Evolutionary conservation across 1,140 invertebrate species (phyloP).

Genomic region (Cyclargus thomasi): DNA sequence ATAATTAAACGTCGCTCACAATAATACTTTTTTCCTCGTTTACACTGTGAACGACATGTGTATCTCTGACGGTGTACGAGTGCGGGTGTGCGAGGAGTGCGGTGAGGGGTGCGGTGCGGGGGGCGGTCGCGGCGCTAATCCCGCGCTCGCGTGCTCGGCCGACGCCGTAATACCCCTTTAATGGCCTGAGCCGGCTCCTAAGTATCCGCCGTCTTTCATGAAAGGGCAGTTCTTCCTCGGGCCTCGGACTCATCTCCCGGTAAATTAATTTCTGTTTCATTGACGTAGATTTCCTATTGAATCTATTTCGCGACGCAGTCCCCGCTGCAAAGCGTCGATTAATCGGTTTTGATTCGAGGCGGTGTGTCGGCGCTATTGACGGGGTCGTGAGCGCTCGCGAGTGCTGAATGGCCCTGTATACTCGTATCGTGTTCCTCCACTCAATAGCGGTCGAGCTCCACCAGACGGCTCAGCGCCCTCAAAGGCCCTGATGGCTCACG

Average conservation of each 20-base stretch:
- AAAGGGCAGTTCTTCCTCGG: neutral
- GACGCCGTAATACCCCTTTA: neutral
- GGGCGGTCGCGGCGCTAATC: neutral
- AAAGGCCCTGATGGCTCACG: neutral
- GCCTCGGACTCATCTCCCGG: neutral
- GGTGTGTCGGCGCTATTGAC: neutral
- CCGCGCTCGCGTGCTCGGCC: neutral
- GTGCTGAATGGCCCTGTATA: neutral
- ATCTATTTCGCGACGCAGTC: neutral
- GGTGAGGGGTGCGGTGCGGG: no score
- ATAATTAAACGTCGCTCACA: no score
- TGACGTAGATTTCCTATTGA: neutral
- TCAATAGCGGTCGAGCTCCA: neutral
- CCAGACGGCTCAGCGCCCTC: neutral
- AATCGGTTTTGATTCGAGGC: neutral
- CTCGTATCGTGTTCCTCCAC: neutral
- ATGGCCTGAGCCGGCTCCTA: neutral
- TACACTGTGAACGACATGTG: no score
- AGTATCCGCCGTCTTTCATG: neutral
- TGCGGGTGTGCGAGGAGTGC: no score
- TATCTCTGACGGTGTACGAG: no score
- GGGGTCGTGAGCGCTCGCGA: neutral
- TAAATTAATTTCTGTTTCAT: neutral
- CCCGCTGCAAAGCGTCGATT: neutral
- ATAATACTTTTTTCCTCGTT: no score